Evolutionary conservation across 1,140 invertebrate genomes (phyloP).

Genomic region (Chlorops oryzae): DNA sequence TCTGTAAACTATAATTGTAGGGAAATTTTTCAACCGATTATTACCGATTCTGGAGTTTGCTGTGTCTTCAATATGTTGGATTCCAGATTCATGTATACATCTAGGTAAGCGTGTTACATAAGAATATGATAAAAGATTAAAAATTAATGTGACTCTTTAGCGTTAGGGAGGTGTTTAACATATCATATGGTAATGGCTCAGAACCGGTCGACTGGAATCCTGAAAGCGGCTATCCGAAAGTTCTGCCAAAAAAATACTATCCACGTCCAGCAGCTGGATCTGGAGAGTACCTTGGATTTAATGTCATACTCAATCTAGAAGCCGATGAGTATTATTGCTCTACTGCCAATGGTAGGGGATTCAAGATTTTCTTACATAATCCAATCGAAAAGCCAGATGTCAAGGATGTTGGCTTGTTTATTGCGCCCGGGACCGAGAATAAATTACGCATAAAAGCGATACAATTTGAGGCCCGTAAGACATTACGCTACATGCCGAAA

Average conservation of each 20-base stretch:
- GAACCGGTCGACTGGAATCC: slow-evolving; percentile 63
- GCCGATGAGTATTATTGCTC: slow-evolving; percentile 70
- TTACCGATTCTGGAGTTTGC: slow-evolving; percentile 76
- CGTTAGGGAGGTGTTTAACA: neutral
- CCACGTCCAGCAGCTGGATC: slow-evolving; percentile 60
- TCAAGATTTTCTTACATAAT: slow-evolving; percentile 61
- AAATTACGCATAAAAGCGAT: slow-evolving; percentile 59
- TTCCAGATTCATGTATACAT: slow-evolving; percentile 57
- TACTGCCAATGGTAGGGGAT: slow-evolving; percentile 70
- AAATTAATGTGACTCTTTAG: neutral
- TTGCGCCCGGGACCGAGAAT: slow-evolving; percentile 62
- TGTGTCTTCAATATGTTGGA: slow-evolving; percentile 73
- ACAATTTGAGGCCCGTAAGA: slow-evolving; percentile 55
- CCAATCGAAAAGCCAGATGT: slow-evolving; percentile 69
- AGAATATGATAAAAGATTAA: neutral
- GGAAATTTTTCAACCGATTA: slow-evolving; percentile 63
- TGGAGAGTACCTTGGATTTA: slow-evolving; percentile 63
- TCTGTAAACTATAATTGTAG: slow-evolving; percentile 54
- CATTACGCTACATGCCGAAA: slow-evolving; percentile 54
- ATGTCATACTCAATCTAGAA: slow-evolving; percentile 62
- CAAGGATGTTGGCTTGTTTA: slow-evolving; percentile 61
- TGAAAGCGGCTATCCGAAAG: slow-evolving; percentile 58
- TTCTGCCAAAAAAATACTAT: slow-evolving; percentile 52
- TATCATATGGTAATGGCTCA: slow-evolving; percentile 10
- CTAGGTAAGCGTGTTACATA: slow-evolving; percentile 32